Evolutionary conservation across 2,797 vertebrate genomes (phyloP).

Genomic region (Mycteria americana): DNA sequence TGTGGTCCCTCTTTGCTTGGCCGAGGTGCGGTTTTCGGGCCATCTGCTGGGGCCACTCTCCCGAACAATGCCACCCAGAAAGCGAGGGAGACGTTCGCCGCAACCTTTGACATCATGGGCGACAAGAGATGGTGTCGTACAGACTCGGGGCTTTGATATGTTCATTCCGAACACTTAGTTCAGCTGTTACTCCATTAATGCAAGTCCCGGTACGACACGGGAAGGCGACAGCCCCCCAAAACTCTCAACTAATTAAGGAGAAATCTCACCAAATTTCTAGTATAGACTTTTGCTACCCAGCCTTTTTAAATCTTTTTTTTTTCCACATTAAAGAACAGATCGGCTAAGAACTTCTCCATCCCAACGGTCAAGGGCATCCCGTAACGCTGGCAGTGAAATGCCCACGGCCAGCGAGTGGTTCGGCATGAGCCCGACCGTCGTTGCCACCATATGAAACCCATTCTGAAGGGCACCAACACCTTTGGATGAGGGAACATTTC

Average conservation of each 20-base stretch:
- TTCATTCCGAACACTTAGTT: conserved; percentile 9
- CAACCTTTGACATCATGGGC: conserved; percentile 75
- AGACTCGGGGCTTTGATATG: conserved; percentile 30
- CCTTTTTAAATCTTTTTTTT: not conserved
- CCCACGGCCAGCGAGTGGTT: fast-evolving
- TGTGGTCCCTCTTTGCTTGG: conserved; percentile 70
- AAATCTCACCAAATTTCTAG: not conserved
- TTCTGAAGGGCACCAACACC: not conserved
- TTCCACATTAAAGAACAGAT: not conserved
- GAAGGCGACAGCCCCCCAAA: not conserved
- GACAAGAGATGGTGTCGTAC: conserved; percentile 35
- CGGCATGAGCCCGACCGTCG: fast-evolving
- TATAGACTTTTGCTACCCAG: not conserved
- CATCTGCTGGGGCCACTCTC: conserved; percentile 78
- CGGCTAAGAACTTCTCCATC: not conserved
- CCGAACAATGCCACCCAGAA: conserved; percentile 74
- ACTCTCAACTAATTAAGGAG: not conserved
- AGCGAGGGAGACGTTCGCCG: conserved; percentile 44
- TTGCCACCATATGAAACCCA: not conserved
- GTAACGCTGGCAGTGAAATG: not conserved
- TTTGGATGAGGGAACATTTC: not conserved
- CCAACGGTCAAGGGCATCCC: not conserved
- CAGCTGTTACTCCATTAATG: conserved; percentile 62
- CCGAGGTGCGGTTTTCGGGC: conserved; percentile 70
- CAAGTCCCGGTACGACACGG: not conserved